Percentiles rank a stretch among this genome's conserved stretches.
Conservation (phyloP, 2,888 invertebrate species). For the Cacoxenus indagator region DNA sequence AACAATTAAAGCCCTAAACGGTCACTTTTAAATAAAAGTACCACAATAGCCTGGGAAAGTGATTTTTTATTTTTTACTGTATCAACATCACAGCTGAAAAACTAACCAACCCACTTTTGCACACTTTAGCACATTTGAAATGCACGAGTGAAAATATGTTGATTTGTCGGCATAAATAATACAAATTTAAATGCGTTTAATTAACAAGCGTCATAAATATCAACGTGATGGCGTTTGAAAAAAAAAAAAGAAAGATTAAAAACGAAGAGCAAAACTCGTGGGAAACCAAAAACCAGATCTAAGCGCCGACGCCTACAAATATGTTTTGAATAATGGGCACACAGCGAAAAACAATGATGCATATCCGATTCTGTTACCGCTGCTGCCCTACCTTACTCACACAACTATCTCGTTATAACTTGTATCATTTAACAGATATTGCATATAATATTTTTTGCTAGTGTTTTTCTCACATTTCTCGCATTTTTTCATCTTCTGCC, state of each 20-base stretch:
- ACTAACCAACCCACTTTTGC: too few relatives aligned
- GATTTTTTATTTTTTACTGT: too few relatives aligned
- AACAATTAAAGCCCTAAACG: background rate
- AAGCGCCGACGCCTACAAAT: conserved; percentile 1
- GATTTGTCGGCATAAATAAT: background rate
- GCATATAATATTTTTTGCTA: conserved; percentile 10
- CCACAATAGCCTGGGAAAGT: conserved; percentile 10
- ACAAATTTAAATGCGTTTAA: conserved; percentile 11
- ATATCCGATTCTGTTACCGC: background rate
- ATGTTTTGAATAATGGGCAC: conserved; percentile 9
- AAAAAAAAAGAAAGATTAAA: background rate
- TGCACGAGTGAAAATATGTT: background rate
- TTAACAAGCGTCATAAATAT: conserved; percentile 18
- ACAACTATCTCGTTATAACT: conserved; percentile 17
- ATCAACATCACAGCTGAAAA: too few relatives aligned
- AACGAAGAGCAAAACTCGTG: background rate
- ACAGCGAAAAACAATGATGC: conserved; percentile 2
- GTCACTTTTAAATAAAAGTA: too few relatives aligned
- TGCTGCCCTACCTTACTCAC: background rate
- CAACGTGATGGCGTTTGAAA: too few relatives aligned
- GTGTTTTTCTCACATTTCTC: too few relatives aligned
- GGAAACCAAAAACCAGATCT: background rate
- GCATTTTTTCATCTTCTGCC: background rate
- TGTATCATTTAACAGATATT: conserved; percentile 10
- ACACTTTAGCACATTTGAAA: background rate